Evolutionary conservation across 2,113 vertebrate genomes (phyloP).

Genomic region (Laticauda laticaudata): DNA sequence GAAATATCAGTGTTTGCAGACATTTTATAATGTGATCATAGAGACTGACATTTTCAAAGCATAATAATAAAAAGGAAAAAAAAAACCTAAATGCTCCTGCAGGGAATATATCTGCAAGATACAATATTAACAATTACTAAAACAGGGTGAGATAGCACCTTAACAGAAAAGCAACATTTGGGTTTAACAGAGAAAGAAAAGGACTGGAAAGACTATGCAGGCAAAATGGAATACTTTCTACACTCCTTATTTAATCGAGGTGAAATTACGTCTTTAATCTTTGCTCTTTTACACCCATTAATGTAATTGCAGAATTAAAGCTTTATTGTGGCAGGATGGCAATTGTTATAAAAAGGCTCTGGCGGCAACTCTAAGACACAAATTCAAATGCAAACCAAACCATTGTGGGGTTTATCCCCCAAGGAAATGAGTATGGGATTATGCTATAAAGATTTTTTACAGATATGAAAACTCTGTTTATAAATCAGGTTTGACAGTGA

Average conservation of each 20-base stretch:
- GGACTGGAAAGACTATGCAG: rapidly evolving
- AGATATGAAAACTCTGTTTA: neutral
- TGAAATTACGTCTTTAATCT: neutral
- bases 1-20: conserved; percentile 46
- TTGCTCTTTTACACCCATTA: neutral
- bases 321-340: neutral
- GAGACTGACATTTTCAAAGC: conserved; percentile 15
- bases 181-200: neutral
- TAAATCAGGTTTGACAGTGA: neutral
- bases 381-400: neutral
- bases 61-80: neutral
- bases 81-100: neutral
- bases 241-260: neutral
- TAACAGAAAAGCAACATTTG: neutral
- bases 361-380: neutral
- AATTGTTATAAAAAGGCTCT: neutral
- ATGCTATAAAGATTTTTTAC: neutral
- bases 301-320: neutral
- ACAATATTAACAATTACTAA: conserved; percentile 9
- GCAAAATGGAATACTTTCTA: neutral
- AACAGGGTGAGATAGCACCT: rapidly evolving
- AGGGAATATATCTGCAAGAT: neutral
- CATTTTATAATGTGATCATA: conserved; percentile 20
- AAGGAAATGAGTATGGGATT: neutral
- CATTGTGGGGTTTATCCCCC: neutral